Base-by-base conservation (phyloP, 2,113 vertebrate genomes). In the Litocranius walleri region DNA sequence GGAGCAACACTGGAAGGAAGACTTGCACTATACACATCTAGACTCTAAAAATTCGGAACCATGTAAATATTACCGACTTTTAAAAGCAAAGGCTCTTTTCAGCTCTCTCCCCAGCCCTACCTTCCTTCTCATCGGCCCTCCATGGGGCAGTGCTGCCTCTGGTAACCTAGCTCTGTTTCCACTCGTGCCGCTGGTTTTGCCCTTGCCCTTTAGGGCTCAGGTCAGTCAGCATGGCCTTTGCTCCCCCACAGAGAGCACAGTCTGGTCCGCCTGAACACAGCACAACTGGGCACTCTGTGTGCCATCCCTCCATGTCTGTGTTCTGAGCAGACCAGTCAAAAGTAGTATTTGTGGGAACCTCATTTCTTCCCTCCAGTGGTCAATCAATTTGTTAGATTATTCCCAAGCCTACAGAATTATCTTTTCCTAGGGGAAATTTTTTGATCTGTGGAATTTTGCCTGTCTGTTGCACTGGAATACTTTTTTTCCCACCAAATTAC, bases 241-340 rank as follows among this genome's bases (percentile, higher is more conserved):
- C 40, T 74, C 54, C 50, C 36, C 45, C 7, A 21, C 16, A 25
- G n/a, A 61, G 52, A 90, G 52, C 48, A 12, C 15, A 19, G 27
- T 48, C 56, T 30, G 57, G 52, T 52, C 74, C 14, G 17, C 43
- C 91, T 45, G 6, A 36, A 57, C 14, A 36, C 21, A 14, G 90
- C 3, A 2, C n/a, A 54, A n/a, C 30, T n/a, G 9, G 9, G 61
- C 19, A 57, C n/a, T 21, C 3, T 5, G 6, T 2, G 10, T 2
- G 23, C 27, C 50, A 61, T 25, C 62, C 36, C 13, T 48, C 36
- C 4, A 3, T 0, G 27, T 17, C 15, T 45, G 80, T 21, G 36
- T 13, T 80, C 64, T 40, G 67, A 56, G 36, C 19, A 48, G 54
- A 64, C 25, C 33, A 30, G 9, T 40, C 59, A 67, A 64, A 87